Evolutionary conservation across 1,140 invertebrate species (phyloP), one percentile per base, ranked within the genome.

Genomic region (Ericerus pela): DNA sequence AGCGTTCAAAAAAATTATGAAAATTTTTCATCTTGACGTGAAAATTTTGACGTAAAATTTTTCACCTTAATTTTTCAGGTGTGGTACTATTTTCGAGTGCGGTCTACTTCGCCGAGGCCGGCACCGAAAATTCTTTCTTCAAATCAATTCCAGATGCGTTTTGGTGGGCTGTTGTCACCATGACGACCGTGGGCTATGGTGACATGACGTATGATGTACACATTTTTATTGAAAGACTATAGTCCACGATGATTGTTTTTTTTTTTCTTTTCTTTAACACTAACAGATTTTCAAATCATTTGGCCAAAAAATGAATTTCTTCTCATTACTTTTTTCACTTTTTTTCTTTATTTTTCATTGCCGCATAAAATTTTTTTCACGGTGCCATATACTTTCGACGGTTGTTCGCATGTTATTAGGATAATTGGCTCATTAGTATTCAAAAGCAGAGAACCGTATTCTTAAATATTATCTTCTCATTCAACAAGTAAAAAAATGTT

Each of bases 161-260:
- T 76, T 95, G 92, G 91, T 96, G 91, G 89, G 86, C 83, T 56
- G 84, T 92, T 58, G 87, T 90, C 62, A 89, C 87, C 61, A 89
- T 89, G 84, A 88, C 84, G 60, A 98, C 94, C 75, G 94, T 98
- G 74, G 95, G 95, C 76, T 99, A 99, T 82, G 96, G 96, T 79
- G 96, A 99, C 79, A 97, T 98, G 93, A 92, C 87, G 86, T 89
- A 89, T 84, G 85, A 82, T 82, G 74, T 79, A 76, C 74, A 78
- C 76, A 77, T 66, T 76, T 76, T 78, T 73, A 76, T 75, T 78
- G 41, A 47, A 47, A 47, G 26, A 47, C 26, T 47, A 24, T 47
- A 47, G 41, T 47, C 41, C 41, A 47, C 41, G 41, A 24, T 16
- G 41, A 47, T 47, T 47, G 41, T 47, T 47, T 47, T 47, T n/a